Evolutionary conservation across 2,797 vertebrate species (phyloP).

Genomic region (Cuculus canorus): DNA sequence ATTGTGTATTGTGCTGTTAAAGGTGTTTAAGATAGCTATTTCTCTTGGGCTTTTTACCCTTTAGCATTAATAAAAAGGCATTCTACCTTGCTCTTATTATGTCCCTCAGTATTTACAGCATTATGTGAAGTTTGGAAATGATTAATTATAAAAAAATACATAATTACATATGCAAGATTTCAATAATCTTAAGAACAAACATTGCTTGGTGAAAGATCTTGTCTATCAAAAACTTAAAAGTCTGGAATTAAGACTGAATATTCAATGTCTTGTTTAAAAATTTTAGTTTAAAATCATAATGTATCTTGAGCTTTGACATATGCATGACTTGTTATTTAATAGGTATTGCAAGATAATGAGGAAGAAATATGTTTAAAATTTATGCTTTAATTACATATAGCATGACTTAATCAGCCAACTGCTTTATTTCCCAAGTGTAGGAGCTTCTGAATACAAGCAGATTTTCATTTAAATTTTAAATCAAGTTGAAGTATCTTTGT

Average conservation of each 20-base stretch:
- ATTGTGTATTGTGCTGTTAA: no score
- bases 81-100: no score
- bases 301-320: neutral
- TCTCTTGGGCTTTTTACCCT: no score
- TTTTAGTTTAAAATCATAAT: neutral
- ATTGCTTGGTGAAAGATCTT: neutral
- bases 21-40: no score
- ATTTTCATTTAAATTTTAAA: constrained; percentile 4
- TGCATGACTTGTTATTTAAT: neutral
- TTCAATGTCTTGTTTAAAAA: neutral
- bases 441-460: neutral
- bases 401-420: no score
- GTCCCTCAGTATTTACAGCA: neutral
- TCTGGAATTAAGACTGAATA: neutral
- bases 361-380: neutral
- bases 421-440: neutral
- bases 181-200: no score
- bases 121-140: neutral
- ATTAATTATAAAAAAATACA: neutral
- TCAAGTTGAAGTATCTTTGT: neutral
- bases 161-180: neutral
- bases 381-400: neutral
- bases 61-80: no score
- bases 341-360: neutral
- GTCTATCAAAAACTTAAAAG: neutral